Evolutionary conservation across 2,888 invertebrate species (phyloP).

Genomic region (Lissocephala sabroskyi): DNA sequence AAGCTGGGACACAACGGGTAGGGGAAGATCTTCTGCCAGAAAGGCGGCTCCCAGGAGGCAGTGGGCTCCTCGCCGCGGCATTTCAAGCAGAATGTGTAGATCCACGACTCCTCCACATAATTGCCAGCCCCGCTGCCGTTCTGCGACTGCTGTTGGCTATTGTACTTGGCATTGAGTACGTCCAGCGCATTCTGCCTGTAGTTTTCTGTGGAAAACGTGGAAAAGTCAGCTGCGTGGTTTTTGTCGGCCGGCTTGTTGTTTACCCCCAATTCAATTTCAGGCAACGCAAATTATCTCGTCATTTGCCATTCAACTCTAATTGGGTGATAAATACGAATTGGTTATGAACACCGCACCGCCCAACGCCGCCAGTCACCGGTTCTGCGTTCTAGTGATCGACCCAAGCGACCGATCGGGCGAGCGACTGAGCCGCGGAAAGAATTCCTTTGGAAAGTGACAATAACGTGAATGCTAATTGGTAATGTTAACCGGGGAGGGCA

Average conservation of each 20-base stretch:
- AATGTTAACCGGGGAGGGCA: constrained; percentile 47
- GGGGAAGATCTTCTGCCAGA: constrained; percentile 87
- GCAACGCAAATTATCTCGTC: constrained; percentile 28
- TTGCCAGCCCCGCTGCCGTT: constrained; percentile 31
- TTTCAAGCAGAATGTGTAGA: constrained; percentile 85
- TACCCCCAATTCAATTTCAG: constrained; percentile 12
- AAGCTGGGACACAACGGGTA: constrained; percentile 90
- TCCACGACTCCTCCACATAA: constrained; percentile 78
- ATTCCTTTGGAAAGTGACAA: no score
- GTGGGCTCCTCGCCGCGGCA: constrained; percentile 83
- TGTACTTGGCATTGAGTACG: constrained; percentile 62
- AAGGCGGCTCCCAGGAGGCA: constrained; percentile 86
- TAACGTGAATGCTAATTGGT: constrained; percentile 64
- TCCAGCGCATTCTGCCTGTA: constrained; percentile 63
- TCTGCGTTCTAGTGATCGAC: no score
- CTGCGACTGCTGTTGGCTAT: constrained; percentile 47
- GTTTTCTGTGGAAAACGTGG: constrained; percentile 56
- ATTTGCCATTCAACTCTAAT: constrained; percentile 37
- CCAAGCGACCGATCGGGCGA: no score
- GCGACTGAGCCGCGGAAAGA: no score
- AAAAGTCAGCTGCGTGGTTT: no score
- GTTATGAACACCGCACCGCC: no score
- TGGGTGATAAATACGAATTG: constrained; percentile 26
- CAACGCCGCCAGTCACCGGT: no score
- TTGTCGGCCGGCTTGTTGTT: no score